A percentile compares a stretch with the other conserved stretches of the same genome.
phyloP scores from a whole-genome alignment of 2,888 invertebrate species.

The Archips xylosteana region DNA sequence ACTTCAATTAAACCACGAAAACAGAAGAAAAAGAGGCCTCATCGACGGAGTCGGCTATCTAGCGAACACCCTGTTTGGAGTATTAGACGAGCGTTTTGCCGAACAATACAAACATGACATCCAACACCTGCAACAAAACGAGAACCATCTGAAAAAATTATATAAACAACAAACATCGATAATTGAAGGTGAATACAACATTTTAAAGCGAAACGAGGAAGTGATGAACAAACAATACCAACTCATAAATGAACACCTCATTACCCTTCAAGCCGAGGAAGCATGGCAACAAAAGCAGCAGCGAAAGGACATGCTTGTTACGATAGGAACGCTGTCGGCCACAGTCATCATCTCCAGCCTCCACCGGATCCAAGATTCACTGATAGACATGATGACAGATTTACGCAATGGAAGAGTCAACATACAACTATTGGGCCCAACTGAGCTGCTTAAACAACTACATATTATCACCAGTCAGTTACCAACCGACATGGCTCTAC shows the following conservation, averaged over 20 bases:
- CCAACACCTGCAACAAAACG: neutral
- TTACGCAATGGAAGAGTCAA: constrained; percentile 31
- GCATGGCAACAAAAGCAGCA: neutral
- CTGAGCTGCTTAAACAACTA: constrained; percentile 26
- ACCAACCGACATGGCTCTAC: too few relatives aligned
- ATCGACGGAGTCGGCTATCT: too few relatives aligned
- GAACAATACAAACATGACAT: too few relatives aligned
- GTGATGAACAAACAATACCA: constrained; percentile 26
- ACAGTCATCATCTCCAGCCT: neutral
- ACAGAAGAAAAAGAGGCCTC: too few relatives aligned
- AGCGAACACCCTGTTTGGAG: too few relatives aligned
- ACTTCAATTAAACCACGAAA: too few relatives aligned
- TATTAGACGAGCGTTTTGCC: too few relatives aligned
- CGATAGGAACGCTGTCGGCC: neutral
- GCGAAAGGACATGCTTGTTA: neutral
- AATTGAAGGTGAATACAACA: constrained; percentile 18
- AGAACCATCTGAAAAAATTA: constrained; percentile 26
- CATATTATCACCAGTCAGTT: too few relatives aligned
- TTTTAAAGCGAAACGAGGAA: constrained; percentile 14
- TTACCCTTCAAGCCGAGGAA: neutral
- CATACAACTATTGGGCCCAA: constrained; percentile 20
- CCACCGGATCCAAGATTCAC: constrained; percentile 9
- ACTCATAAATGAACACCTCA: constrained; percentile 13
- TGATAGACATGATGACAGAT: constrained; percentile 15
- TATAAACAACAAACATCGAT: constrained; percentile 37